phyloP scores from a whole-genome alignment of 2,888 invertebrate species.

The Brenthis hecate region DNA sequence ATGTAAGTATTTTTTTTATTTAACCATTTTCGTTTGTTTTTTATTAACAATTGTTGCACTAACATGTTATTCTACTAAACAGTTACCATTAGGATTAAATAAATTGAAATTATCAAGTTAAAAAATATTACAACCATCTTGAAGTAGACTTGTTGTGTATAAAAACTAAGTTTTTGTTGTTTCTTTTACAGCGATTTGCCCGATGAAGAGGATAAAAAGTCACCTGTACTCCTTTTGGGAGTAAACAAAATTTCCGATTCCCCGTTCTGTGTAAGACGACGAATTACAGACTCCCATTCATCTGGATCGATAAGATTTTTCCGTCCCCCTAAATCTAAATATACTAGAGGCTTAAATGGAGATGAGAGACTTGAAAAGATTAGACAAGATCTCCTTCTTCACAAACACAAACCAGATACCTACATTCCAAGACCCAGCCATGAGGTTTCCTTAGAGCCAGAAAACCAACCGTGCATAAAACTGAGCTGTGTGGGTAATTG shows the following conservation, averaged over 20 bases:
- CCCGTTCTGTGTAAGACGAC: conserved; percentile 66
- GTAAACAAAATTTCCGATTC: conserved; percentile 82
- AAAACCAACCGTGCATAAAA: conserved; percentile 59
- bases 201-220: conserved; percentile 82
- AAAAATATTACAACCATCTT: too few relatives aligned
- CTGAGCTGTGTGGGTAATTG: conserved; percentile 70
- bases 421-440: conserved; percentile 70
- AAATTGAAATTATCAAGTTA: too few relatives aligned
- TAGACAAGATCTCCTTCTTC: conserved; percentile 70
- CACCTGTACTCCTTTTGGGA: conserved; percentile 83
- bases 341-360: conserved; percentile 72
- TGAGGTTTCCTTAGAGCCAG: conserved; percentile 63
- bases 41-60: conserved; percentile 26
- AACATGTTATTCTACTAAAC: neutral
- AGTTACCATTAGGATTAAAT: neutral
- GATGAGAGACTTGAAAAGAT: conserved; percentile 76
- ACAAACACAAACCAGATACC: conserved; percentile 70
- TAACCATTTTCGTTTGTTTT: conserved; percentile 23
- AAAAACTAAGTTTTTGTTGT: neutral
- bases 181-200: conserved; percentile 82
- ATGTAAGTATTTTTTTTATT: conserved; percentile 36
- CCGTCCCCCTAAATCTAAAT: conserved; percentile 73
- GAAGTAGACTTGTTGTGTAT: too few relatives aligned
- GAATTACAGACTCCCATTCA: conserved; percentile 65
- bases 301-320: conserved; percentile 74